Evolutionary conservation across 1,140 invertebrate species (phyloP).

Genomic region (Nomia melanderi): DNA sequence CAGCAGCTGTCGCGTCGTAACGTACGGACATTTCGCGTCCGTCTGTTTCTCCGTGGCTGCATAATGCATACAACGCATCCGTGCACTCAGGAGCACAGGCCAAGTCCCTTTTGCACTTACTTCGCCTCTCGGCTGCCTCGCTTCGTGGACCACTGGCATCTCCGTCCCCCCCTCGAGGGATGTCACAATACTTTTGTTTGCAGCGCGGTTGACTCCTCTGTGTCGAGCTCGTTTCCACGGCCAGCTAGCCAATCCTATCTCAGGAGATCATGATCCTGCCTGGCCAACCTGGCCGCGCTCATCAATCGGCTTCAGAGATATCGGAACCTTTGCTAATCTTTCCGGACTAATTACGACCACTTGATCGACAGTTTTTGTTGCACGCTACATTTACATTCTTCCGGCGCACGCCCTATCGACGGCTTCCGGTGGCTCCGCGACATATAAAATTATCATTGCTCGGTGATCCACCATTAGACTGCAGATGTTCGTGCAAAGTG

Average conservation of each 20-base stretch:
- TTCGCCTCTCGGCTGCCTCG: constrained; percentile 5
- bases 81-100: constrained; percentile 41
- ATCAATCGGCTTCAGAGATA: constrained; percentile 19
- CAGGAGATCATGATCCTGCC: constrained; percentile 30
- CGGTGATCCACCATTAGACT: too few relatives aligned
- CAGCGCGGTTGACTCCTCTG: not conserved
- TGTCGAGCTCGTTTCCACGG: constrained; percentile 46
- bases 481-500: too few relatives aligned
- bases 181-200: constrained; percentile 56
- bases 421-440: too few relatives aligned
- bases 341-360: constrained; percentile 7
- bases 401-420: too few relatives aligned
- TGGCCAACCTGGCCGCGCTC: too few relatives aligned
- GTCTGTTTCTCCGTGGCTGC: constrained; percentile 63
- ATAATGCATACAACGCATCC: constrained; percentile 65
- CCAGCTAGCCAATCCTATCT: constrained; percentile 39
- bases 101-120: constrained; percentile 60
- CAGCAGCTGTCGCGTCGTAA: not conserved
- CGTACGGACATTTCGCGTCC: constrained; percentile 49
- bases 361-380: not conserved
- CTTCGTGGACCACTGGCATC: constrained; percentile 11
- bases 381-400: not conserved
- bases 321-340: constrained; percentile 11
- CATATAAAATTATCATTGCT: too few relatives aligned
- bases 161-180: constrained; percentile 46